These are phyloP conservation scores for Ascidia mentula DNA, from an alignment of 23 tunicate genomes.

Conservation along the genomic window DNA sequence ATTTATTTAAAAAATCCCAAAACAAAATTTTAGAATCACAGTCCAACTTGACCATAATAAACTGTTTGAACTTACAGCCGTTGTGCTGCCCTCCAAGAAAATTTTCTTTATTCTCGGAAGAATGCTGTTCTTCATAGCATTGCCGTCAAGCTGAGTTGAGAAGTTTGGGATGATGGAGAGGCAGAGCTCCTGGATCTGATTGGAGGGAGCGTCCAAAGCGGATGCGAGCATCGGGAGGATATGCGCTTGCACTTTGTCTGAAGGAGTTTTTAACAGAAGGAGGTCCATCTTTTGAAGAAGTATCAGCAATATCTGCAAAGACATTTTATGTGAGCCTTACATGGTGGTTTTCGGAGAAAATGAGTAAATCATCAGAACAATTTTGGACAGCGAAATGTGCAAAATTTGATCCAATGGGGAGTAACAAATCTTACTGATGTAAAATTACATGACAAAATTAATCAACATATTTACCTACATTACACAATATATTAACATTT, in stretches of 20 bases:
- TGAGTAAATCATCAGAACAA: too few species aligned
- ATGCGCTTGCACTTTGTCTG: slow-evolving; percentile 50
- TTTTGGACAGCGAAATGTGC: too few species aligned
- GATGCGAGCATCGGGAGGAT: slow-evolving; percentile 82
- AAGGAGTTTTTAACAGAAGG: slow-evolving; percentile 62
- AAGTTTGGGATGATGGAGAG: slow-evolving; percentile 84
- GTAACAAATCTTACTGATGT: too few species aligned
- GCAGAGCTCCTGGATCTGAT: slow-evolving; percentile 75
- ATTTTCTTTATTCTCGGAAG: slow-evolving; percentile 72
- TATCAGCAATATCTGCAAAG: slow-evolving; percentile 58
- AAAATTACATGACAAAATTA: too few species aligned
- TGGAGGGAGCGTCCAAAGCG: slow-evolving; percentile 64
- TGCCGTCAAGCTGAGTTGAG: slow-evolving; percentile 52
- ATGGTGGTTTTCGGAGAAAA: too few species aligned
- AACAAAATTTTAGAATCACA: too few species aligned
- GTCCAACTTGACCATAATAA: too few species aligned
- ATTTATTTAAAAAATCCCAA: too few species aligned
- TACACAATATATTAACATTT: too few species aligned
- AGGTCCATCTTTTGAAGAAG: slow-evolving; percentile 89
- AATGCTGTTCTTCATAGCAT: slow-evolving; percentile 71
- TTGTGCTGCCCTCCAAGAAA: slow-evolving; percentile 58
- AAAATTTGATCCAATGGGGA: too few species aligned
- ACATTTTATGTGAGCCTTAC: not conserved
- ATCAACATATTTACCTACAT: too few species aligned
- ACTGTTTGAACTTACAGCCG: slow-evolving; percentile 59